Conservation (phyloP, 2,888 invertebrate species). For the Conus canariensis region DNA sequence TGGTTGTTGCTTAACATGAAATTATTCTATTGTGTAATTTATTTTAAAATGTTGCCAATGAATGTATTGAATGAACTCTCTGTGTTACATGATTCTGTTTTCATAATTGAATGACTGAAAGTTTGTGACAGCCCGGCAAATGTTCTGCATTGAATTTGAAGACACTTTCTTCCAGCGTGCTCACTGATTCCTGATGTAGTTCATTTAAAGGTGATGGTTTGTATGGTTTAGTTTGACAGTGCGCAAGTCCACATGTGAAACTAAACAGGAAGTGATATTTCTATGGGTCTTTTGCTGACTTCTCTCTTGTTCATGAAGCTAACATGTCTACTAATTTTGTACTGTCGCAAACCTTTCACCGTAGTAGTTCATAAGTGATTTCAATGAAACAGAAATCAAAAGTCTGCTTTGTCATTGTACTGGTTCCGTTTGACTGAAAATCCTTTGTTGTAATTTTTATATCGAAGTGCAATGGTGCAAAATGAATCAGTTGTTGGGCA, state of each 20-base stretch:
- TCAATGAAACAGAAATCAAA: not conserved
- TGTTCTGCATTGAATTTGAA: not conserved
- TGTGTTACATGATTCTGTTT: too few species aligned
- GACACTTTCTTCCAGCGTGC: constrained; percentile 43
- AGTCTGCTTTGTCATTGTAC: not conserved
- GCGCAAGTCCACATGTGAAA: not conserved
- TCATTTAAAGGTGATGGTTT: constrained; percentile 21
- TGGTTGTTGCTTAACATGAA: too few species aligned
- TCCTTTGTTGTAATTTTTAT: too few species aligned
- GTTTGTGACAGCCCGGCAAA: not conserved
- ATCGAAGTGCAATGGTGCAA: too few species aligned
- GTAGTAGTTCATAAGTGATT: not conserved
- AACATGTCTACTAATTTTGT: constrained; percentile 13
- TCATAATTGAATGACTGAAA: not conserved
- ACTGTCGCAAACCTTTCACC: not conserved
- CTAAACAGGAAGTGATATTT: not conserved
- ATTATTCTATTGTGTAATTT: too few species aligned
- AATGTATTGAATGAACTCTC: too few species aligned
- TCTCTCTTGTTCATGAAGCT: not conserved
- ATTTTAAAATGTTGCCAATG: too few species aligned
- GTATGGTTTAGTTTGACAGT: constrained; percentile 14
- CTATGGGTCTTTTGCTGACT: not conserved
- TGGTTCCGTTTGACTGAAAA: not conserved
- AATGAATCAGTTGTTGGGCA: too few species aligned
- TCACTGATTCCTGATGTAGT: constrained; percentile 32